A percentile compares a stretch with the other conserved stretches of the same genome.
phyloP scores from a whole-genome alignment of 2,113 vertebrate genomes.

The Petrocephalus zakoni region DNA sequence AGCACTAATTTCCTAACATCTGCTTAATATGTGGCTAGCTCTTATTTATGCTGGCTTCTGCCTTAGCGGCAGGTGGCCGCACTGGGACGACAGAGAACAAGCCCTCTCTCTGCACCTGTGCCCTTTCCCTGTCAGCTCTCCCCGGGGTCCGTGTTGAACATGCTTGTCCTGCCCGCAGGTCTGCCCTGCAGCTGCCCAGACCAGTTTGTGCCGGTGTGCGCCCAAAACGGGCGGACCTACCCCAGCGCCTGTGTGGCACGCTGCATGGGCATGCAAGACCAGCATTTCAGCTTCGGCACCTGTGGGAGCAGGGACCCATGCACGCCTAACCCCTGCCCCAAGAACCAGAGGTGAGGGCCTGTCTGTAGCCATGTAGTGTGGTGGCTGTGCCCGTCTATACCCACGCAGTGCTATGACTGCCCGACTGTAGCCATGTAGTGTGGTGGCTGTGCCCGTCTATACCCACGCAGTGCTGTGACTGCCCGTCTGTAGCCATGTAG shows the following conservation, averaged over 20 bases:
- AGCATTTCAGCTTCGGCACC: conserved; percentile 82
- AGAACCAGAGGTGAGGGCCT: conserved; percentile 82
- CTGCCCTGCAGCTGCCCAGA: conserved; percentile 88
- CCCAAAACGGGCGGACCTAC: conserved; percentile 86
- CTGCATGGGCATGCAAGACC: conserved; percentile 86
- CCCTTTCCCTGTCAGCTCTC: not conserved
- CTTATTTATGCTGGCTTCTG: not conserved
- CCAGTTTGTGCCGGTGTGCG: conserved; percentile 90
- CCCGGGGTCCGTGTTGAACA: not conserved
- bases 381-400: no score
- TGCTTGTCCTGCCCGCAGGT: conserved; percentile 52
- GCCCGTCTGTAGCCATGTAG: no score
- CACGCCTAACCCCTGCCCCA: conserved; percentile 71
- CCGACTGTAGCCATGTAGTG: no score
- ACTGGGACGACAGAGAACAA: not conserved
- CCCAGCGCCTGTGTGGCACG: conserved; percentile 90
- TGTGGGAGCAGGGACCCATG: conserved; percentile 82
- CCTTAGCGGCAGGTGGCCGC: not conserved
- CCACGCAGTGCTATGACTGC: no score
- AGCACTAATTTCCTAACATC: not conserved
- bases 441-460: no score
- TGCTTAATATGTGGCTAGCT: not conserved
- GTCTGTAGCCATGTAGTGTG: no score
- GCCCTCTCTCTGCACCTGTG: not conserved
- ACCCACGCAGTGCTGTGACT: no score